These are phyloP conservation scores for Parapristionchus giblindavisi DNA, from an alignment of 2,888 invertebrate species.

Conservation along the genomic window DNA sequence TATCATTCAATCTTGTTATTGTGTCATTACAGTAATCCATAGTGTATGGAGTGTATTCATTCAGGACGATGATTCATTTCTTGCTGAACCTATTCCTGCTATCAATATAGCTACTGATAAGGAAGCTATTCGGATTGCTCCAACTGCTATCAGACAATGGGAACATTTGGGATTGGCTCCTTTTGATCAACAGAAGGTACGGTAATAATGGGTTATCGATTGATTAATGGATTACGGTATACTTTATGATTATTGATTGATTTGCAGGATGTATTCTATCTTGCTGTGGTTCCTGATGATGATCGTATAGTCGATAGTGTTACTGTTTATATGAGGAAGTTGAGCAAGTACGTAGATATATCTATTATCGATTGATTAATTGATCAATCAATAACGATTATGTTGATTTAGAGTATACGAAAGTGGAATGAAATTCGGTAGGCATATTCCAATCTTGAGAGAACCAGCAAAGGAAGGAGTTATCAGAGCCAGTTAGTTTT, in stretches of 20 bases:
- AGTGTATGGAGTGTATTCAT: neutral
- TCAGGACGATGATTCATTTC: conserved; percentile 32
- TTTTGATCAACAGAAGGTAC: conserved; percentile 28
- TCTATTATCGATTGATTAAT: neutral
- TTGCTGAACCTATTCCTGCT: conserved; percentile 26
- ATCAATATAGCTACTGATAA: conserved; percentile 31
- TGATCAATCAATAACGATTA: neutral
- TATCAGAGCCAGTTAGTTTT: conserved; percentile 18
- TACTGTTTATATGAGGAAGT: conserved; percentile 53
- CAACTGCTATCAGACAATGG: conserved; percentile 28
- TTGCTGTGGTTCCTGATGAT: conserved; percentile 91
- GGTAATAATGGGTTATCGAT: neutral
- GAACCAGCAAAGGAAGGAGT: conserved; percentile 22
- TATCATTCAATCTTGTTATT: no score
- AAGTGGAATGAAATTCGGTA: conserved; percentile 82
- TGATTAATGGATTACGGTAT: no score
- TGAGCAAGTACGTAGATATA: conserved; percentile 45
- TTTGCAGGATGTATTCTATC: conserved; percentile 87
- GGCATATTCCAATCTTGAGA: conserved; percentile 83
- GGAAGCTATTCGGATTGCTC: conserved; percentile 26
- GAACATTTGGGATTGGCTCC: conserved; percentile 26
- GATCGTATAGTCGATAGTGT: conserved; percentile 83
- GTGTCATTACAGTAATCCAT: neutral
- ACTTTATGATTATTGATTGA: neutral
- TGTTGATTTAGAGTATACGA: conserved; percentile 79